Conservation (phyloP, 2,113 vertebrate species). For the Diadophis punctatus region DNA sequence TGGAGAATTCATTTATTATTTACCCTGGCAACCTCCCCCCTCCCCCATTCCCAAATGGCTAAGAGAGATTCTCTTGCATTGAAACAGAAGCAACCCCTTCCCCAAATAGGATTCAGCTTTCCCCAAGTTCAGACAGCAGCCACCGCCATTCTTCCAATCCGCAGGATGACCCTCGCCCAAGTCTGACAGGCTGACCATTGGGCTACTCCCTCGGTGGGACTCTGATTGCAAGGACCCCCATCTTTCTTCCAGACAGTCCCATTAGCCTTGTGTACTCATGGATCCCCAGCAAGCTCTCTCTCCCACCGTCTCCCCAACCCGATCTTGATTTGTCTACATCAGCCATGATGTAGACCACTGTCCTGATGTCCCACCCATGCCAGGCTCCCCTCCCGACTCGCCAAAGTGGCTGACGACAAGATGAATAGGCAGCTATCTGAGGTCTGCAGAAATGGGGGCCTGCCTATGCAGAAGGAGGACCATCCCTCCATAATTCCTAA, state of each 20-base stretch:
- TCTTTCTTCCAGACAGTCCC: not conserved
- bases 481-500: not conserved
- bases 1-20: conserved; percentile 1
- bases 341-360: not conserved
- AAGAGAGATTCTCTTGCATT: conserved; percentile 27
- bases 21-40: rapidly evolving
- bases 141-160: not conserved
- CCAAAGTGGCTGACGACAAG: not conserved
- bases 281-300: not conserved
- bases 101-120: not conserved
- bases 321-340: rapidly evolving
- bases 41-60: rapidly evolving
- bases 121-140: conserved; percentile 24
- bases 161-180: not conserved
- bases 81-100: not conserved
- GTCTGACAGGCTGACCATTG: rapidly evolving
- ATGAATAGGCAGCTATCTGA: not conserved
- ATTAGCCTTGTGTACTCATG: not conserved
- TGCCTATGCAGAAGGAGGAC: not conserved
- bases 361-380: not conserved
- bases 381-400: not conserved
- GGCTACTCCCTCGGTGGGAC: not conserved
- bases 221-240: not conserved
- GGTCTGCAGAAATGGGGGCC: not conserved
- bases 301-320: rapidly evolving